Evolutionary conservation across 2,797 vertebrate genomes (phyloP).

Genomic region (Pempheris klunzingeri): DNA sequence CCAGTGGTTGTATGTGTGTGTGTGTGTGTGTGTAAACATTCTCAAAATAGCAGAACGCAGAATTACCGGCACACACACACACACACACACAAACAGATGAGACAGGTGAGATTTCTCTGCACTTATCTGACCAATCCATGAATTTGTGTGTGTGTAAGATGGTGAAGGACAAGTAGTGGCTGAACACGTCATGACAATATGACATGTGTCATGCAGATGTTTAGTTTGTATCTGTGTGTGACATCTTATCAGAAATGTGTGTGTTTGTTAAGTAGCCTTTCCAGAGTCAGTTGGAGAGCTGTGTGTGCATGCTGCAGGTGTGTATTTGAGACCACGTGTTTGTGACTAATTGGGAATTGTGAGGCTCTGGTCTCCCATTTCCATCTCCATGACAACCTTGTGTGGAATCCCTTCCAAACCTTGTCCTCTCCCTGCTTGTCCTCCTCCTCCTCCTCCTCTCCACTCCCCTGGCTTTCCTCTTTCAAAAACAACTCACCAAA

Average conservation of each 20-base stretch:
- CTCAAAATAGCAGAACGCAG: too few relatives aligned
- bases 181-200: slow-evolving; percentile 3
- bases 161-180: background rate
- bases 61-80: background rate
- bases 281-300: slow-evolving; percentile 12
- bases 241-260: slow-evolving; percentile 8
- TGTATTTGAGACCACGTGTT: slow-evolving; percentile 52
- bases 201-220: background rate
- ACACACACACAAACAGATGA: background rate
- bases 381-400: slow-evolving; percentile 79
- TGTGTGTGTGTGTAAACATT: too few relatives aligned
- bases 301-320: slow-evolving; percentile 42
- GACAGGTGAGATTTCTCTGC: slow-evolving; percentile 4
- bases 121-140: background rate
- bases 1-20: too few relatives aligned
- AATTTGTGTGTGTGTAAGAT: slow-evolving; percentile 21
- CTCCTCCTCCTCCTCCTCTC: slow-evolving; percentile 39
- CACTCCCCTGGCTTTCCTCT: slow-evolving; percentile 52
- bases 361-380: slow-evolving; percentile 79
- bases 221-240: background rate
- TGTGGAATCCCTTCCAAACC: slow-evolving; percentile 76
- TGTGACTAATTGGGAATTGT: slow-evolving; percentile 81
- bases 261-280: slow-evolving; percentile 2
- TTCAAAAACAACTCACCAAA: slow-evolving; percentile 71
- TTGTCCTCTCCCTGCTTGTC: slow-evolving; percentile 50